A percentile compares a stretch with the other conserved stretches of the same genome.
Evolutionary conservation across 2,113 vertebrate genomes (phyloP).

Genomic region (Forbesichthys agassizii): DNA sequence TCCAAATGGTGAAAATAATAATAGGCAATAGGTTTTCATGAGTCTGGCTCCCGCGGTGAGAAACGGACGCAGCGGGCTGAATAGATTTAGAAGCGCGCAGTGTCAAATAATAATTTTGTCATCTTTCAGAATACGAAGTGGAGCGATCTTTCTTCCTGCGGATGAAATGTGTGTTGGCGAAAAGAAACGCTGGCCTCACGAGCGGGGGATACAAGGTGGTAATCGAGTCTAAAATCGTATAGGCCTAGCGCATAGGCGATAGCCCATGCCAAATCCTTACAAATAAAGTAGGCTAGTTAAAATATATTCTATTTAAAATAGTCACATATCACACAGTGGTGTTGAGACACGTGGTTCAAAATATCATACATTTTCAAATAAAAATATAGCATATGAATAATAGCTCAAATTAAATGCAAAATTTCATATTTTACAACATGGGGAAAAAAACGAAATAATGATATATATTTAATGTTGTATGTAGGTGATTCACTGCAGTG

Average conservation of each 20-base stretch:
- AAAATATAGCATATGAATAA: too few species aligned
- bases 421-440: too few species aligned
- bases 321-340: too few species aligned
- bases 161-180: conserved; percentile 98
- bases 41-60: neutral
- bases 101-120: neutral
- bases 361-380: too few species aligned
- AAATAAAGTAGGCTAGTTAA: too few species aligned
- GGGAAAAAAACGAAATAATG: too few species aligned
- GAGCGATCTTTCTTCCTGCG: conserved; percentile 96
- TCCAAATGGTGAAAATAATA: neutral
- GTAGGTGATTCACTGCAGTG: conserved; percentile 96
- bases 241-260: too few species aligned
- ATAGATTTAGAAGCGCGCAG: neutral
- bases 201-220: conserved; percentile 97
- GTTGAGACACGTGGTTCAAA: too few species aligned
- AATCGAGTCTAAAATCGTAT: too few species aligned
- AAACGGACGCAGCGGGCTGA: neutral
- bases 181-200: conserved; percentile 96
- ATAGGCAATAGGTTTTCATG: neutral
- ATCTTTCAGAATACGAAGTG: conserved; percentile 88
- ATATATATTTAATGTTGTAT: neutral
- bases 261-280: too few species aligned
- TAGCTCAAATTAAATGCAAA: too few species aligned
- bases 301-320: too few species aligned